Percentiles rank a stretch among this genome's conserved stretches.
Evolutionary conservation across 2,797 vertebrate genomes (phyloP).

Genomic region (Clangula hyemalis): DNA sequence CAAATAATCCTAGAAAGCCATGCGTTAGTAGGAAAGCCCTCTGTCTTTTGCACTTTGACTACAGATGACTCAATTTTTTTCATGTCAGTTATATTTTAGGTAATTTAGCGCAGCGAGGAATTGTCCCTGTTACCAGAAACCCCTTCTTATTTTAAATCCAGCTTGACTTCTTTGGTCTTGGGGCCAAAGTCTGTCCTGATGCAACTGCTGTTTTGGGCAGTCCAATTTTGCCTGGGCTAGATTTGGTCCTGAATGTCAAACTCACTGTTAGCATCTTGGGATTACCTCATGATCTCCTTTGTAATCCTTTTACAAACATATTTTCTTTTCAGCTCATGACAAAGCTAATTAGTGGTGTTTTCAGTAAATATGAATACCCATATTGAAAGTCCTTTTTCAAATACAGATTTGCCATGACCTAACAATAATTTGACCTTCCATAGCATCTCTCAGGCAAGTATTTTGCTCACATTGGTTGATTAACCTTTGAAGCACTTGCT

Average conservation of each 20-base stretch:
- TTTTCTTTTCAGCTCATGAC: slow-evolving; percentile 62
- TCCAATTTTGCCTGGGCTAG: neutral
- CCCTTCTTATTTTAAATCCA: neutral
- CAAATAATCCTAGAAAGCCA: neutral
- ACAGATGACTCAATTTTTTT: neutral
- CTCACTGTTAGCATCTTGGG: slow-evolving; percentile 39
- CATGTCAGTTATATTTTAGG: neutral
- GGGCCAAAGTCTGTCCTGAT: neutral
- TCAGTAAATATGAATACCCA: slow-evolving; percentile 40
- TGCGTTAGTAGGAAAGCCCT: neutral
- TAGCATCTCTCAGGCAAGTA: neutral
- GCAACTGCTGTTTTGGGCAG: neutral
- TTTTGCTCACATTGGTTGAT: neutral
- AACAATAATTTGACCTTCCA: slow-evolving; percentile 13
- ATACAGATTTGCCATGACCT: slow-evolving; percentile 22
- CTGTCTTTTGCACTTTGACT: neutral
- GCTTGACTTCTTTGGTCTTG: neutral
- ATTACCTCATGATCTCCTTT: slow-evolving; percentile 59
- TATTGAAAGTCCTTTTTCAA: slow-evolving; percentile 41
- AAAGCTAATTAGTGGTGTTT: slow-evolving; percentile 59
- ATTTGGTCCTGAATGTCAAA: slow-evolving; percentile 48
- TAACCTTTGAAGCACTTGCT: neutral
- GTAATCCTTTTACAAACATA: slow-evolving; percentile 65
- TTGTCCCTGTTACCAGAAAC: neutral
- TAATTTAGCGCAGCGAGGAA: neutral